phyloP scores from a whole-genome alignment of 2,113 vertebrate genomes.

The Hydropotes inermis region DNA sequence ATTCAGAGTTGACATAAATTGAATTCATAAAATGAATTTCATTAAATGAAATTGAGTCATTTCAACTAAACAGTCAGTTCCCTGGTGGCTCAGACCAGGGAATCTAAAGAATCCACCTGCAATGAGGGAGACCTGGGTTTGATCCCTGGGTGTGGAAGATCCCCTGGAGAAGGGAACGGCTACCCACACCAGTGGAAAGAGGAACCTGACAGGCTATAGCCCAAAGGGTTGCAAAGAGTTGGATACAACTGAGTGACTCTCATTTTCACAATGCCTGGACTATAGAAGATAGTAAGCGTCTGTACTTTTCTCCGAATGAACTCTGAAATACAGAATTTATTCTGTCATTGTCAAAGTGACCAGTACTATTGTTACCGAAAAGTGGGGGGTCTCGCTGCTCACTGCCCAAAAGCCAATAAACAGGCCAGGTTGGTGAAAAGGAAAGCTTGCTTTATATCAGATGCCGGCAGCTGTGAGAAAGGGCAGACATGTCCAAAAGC shows the following conservation, averaged over 20 bases:
- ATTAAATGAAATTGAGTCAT: not conserved
- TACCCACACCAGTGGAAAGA: not conserved
- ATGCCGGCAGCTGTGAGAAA: not conserved
- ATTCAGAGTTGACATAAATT: not conserved
- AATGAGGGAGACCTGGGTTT: not conserved
- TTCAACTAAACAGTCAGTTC: not conserved
- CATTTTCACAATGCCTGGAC: not conserved
- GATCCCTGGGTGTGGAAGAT: not conserved
- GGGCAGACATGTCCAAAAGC: not conserved
- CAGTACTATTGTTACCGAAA: not conserved
- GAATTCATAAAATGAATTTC: not conserved
- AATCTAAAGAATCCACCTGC: not conserved
- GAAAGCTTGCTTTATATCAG: not conserved
- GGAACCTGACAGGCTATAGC: not conserved
- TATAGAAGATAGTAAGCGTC: not conserved
- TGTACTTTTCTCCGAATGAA: not conserved
- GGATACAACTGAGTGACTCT: not conserved
- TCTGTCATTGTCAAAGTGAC: not conserved
- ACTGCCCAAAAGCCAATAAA: not conserved
- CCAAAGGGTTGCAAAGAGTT: not conserved
- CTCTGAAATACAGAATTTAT: not conserved
- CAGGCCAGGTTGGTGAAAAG: not conserved
- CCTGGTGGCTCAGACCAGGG: not conserved
- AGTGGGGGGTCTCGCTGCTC: not conserved
- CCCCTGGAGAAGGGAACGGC: not conserved